Evolutionary conservation across 2,113 vertebrate species (phyloP).

Genomic region (Falcunculus frontatus): DNA sequence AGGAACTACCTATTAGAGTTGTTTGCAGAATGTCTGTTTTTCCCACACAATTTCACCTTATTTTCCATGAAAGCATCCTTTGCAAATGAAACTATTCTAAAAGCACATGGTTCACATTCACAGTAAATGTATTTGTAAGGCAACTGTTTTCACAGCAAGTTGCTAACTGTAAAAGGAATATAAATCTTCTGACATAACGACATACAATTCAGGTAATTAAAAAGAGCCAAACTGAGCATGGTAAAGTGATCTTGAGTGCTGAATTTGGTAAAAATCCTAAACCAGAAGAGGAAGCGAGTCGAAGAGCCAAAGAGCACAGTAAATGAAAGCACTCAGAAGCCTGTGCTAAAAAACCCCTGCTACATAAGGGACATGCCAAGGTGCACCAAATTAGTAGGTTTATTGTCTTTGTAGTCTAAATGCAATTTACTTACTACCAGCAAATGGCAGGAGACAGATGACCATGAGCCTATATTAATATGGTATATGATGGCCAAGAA

Average conservation of each 20-base stretch:
- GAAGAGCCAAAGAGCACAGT: neutral
- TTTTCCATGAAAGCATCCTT: neutral
- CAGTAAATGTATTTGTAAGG: neutral
- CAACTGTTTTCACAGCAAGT: neutral
- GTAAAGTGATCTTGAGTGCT: neutral
- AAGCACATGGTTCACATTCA: neutral
- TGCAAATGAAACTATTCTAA: neutral
- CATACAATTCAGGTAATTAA: neutral
- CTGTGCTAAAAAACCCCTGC: neutral
- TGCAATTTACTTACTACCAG: neutral
- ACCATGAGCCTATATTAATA: neutral
- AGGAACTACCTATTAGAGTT: neutral
- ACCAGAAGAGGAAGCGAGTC: neutral
- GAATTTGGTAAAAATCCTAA: neutral
- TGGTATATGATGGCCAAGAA: neutral
- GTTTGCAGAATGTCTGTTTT: neutral
- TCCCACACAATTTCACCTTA: slow-evolving; percentile 1
- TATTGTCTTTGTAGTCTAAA: neutral
- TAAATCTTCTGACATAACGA: neutral
- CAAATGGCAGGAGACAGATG: neutral
- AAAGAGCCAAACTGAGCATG: neutral
- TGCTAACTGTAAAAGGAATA: neutral
- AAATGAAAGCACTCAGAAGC: neutral
- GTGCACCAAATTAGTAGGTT: neutral
- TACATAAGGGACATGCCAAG: neutral